Conservation (phyloP, 2,797 vertebrate species). For the Hemitrygon akajei region DNA sequence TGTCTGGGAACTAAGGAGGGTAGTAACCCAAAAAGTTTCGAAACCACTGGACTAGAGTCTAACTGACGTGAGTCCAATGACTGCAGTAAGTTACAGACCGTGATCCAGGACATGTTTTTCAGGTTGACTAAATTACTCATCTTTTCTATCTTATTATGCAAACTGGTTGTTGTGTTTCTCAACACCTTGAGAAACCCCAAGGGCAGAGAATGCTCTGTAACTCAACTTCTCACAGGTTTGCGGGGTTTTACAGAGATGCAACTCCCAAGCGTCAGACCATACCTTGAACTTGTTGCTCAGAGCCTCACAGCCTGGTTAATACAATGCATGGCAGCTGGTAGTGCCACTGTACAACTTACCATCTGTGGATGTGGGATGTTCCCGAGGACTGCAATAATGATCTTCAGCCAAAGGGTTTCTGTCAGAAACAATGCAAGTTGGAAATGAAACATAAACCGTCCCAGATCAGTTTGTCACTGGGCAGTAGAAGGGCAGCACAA, state of each 20-base stretch:
- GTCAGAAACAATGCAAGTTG: slow-evolving; percentile 38
- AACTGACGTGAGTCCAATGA: too few species aligned
- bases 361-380: background rate
- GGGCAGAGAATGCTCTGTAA: background rate
- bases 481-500: background rate
- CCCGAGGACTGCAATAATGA: slow-evolving; percentile 41
- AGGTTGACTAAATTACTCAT: too few species aligned
- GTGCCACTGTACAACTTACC: slow-evolving; percentile 42
- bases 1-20: too few species aligned
- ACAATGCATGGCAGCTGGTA: background rate
- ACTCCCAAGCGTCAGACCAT: background rate
- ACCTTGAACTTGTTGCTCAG: background rate
- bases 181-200: background rate
- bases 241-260: background rate
- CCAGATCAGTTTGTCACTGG: background rate
- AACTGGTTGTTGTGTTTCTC: background rate
- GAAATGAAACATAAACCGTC: background rate
- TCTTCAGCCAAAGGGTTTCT: slow-evolving; percentile 50
- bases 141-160: background rate
- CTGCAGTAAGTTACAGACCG: too few species aligned
- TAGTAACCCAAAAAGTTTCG: too few species aligned
- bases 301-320: background rate
- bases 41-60: too few species aligned
- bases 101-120: too few species aligned
- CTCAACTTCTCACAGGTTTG: background rate